Percentiles rank a stretch among this genome's conserved stretches.
Evolutionary conservation across 2,113 vertebrate genomes (phyloP).

Genomic region (Nibea albiflora): DNA sequence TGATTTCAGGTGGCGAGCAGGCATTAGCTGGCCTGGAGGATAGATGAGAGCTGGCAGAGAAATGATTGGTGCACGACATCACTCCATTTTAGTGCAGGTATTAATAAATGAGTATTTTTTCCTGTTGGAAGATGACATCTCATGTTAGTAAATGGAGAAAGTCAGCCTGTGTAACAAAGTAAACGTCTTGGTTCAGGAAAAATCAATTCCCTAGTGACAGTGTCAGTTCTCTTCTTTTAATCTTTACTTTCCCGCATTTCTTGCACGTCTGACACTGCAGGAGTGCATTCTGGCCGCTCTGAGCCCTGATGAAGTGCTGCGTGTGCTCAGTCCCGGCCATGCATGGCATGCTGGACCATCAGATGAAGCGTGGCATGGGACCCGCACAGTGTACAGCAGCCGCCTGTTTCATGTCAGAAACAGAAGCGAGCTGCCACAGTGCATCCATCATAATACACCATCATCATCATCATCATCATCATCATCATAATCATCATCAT

Average conservation of each 20-base stretch:
- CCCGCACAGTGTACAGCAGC: slow-evolving; percentile 39
- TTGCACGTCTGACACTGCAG: slow-evolving; percentile 41
- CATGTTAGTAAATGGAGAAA: slow-evolving; percentile 73
- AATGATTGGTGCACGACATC: slow-evolving; percentile 48
- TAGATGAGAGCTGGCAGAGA: slow-evolving; percentile 56
- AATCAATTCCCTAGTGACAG: slow-evolving; percentile 60
- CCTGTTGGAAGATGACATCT: slow-evolving; percentile 81
- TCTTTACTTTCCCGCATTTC: slow-evolving; percentile 25
- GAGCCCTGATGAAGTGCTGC: slow-evolving; percentile 77
- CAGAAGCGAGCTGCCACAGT: slow-evolving; percentile 46
- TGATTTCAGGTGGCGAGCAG: slow-evolving; percentile 55
- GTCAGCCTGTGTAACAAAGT: slow-evolving; percentile 25
- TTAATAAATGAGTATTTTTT: slow-evolving; percentile 56
- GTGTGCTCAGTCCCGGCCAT: slow-evolving; percentile 74
- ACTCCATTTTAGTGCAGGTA: slow-evolving; percentile 50
- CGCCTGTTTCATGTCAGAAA: slow-evolving; percentile 57
- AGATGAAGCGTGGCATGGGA: slow-evolving; percentile 56
- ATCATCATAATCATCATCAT: slow-evolving; percentile 16
- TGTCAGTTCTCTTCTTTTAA: slow-evolving; percentile 25
- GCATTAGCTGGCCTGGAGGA: slow-evolving; percentile 48
- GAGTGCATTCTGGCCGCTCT: slow-evolving; percentile 53
- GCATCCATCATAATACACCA: slow-evolving; percentile 43
- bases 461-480: slow-evolving; percentile 24
- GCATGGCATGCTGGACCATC: slow-evolving; percentile 75
- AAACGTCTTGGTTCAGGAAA: slow-evolving; percentile 35